Evolutionary conservation across 2,113 vertebrate species (phyloP), one percentile per base, ranked within the genome.

Genomic region (Formicarius rufipectus): DNA sequence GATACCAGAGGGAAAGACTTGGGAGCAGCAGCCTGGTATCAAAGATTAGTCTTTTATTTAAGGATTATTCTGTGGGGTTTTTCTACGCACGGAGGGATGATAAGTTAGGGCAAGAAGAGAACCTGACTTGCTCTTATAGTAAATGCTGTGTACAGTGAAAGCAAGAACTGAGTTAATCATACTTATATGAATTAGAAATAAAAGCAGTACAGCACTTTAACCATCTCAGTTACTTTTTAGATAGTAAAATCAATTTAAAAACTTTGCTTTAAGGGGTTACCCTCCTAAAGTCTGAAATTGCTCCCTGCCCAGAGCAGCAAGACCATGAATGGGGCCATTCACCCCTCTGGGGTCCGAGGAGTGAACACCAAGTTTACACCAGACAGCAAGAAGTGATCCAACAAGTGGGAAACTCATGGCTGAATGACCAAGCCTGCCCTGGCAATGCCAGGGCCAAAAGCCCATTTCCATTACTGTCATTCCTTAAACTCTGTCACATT

Each of bases 241-340:
- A 58, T 16, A 68, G 5, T 12, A 84, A 75, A 69, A 80, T 14
- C 28, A 11, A 52, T 44, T 87, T 7, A 4, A 71, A 78, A 56
- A 64, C 25, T 22, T 73, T 47, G 21, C 7, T 84, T 87, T 53
- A 66, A 76, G 53, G 23, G 9, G 4, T 64, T 59, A 60, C 9
- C 15, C 39, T 37, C 17, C 24, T 72, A 81, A 68, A 21, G 16
- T 39, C 20, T 53, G 59, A 87, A 76, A 64, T 53, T 5, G 8
- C 40, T 92, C 72, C 47, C 14, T 72, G 44, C 25, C 15, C 52
- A 67, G 21, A 49, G 21, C 37, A 45, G 47, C 15, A 23, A 72
- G 42, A 33, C 18, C 73, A 64, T 1, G 2, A 30, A 39, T 0
- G 4, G 31, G 39, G n/a, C 2, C 2, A 44, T 37, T 73, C 0